phyloP scores from a whole-genome alignment of 2,888 invertebrate genomes.

The Rhingia rostrata region DNA sequence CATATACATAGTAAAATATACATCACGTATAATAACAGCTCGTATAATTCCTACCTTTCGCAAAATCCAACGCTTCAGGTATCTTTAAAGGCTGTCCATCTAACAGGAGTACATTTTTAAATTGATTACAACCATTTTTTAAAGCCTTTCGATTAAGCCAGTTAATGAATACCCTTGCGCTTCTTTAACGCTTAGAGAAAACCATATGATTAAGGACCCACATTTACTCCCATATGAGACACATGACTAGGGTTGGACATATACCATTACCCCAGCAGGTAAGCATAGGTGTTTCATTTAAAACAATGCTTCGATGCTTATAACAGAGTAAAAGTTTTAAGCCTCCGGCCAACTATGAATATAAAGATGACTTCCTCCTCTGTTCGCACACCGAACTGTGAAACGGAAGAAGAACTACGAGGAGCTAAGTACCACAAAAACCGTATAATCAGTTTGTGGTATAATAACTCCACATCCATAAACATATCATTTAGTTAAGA shows the following conservation, averaged over 20 bases:
- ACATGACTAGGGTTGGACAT: slow-evolving; percentile 10
- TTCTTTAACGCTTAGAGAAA: background rate
- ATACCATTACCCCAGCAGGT: slow-evolving; percentile 7
- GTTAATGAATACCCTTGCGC: background rate
- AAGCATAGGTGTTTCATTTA: slow-evolving; percentile 66
- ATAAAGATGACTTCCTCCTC: slow-evolving; percentile 30
- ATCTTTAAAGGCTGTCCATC: too few relatives aligned
- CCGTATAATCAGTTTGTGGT: slow-evolving; percentile 74
- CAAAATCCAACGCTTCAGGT: too few relatives aligned
- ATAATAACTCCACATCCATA: slow-evolving; percentile 73
- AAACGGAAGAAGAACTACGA: slow-evolving; percentile 64
- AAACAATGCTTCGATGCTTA: slow-evolving; percentile 56
- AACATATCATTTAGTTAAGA: slow-evolving; percentile 74
- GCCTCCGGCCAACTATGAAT: slow-evolving; percentile 39
- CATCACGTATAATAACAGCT: too few relatives aligned
- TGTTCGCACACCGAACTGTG: slow-evolving; percentile 21
- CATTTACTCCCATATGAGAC: slow-evolving; percentile 6
- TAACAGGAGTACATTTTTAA: background rate
- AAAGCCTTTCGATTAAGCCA: slow-evolving; percentile 19
- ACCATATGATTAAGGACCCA: slow-evolving; percentile 35
- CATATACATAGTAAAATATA: too few relatives aligned
- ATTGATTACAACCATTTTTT: slow-evolving; percentile 23
- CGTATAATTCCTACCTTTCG: too few relatives aligned
- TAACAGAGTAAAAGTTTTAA: slow-evolving; percentile 39
- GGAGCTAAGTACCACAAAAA: slow-evolving; percentile 73